A percentile compares a stretch with the other conserved stretches of the same genome.
Evolutionary conservation across 2,113 vertebrate species (phyloP).

Genomic region (Xenopus laevis): DNA sequence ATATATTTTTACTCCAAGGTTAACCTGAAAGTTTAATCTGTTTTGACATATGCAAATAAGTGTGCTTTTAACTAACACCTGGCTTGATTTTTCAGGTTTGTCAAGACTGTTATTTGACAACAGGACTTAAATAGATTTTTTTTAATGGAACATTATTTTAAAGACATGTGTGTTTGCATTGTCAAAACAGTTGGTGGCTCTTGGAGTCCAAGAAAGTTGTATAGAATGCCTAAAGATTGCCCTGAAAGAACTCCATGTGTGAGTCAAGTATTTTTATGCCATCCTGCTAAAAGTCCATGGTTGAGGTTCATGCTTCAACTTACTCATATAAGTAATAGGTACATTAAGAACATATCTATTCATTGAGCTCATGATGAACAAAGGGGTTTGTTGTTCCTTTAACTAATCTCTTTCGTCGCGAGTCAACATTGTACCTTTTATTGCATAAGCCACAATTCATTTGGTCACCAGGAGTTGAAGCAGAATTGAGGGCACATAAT

Average conservation of each 20-base stretch:
- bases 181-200: conserved; percentile 30
- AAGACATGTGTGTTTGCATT: conserved; percentile 14
- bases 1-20: conserved; percentile 58
- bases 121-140: conserved; percentile 61
- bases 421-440: too few species aligned
- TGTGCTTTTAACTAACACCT: conserved; percentile 64
- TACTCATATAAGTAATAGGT: too few species aligned
- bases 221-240: conserved; percentile 45
- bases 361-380: too few species aligned
- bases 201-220: conserved; percentile 49
- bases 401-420: too few species aligned
- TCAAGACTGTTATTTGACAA: conserved; percentile 70
- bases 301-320: too few species aligned
- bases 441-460: too few species aligned
- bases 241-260: conserved; percentile 52
- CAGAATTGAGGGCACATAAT: too few species aligned
- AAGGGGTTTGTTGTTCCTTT: too few species aligned
- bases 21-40: conserved; percentile 67
- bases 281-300: too few species aligned
- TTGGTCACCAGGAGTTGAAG: too few species aligned
- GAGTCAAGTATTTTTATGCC: too few species aligned
- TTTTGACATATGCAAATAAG: conserved; percentile 84
- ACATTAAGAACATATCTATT: too few species aligned
- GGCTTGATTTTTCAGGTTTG: conserved; percentile 76
- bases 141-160: conserved; percentile 56